Percentiles rank a stretch among this genome's conserved stretches.
Conservation (phyloP, 2,113 vertebrate species). For the Pithys albifrons region DNA sequence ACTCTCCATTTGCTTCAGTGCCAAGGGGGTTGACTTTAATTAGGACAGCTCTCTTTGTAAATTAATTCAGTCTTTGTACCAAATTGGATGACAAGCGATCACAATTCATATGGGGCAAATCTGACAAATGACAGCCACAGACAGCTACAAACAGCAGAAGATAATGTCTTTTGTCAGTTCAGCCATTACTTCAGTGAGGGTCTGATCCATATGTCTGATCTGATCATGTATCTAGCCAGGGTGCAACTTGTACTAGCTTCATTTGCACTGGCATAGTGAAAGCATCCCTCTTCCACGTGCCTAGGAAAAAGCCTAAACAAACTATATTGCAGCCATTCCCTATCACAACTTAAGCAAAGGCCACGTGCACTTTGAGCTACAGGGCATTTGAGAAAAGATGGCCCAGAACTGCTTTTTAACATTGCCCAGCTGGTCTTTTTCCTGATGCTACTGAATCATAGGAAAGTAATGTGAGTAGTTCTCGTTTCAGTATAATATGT, state of each 20-base stretch:
- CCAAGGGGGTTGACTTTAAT: not conserved
- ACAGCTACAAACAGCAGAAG: not conserved
- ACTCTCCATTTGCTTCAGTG: not conserved
- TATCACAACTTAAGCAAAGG: not conserved
- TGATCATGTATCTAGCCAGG: not conserved
- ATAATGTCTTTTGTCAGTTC: not conserved
- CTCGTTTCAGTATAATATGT: not conserved
- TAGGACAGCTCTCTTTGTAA: not conserved
- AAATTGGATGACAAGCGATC: not conserved
- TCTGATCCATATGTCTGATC: not conserved
- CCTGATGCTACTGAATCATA: not conserved
- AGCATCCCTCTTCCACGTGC: not conserved
- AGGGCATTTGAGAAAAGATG: not conserved
- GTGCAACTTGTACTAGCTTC: not conserved
- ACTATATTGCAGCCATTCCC: not conserved
- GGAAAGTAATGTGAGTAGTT: not conserved
- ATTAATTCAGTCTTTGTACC: not conserved
- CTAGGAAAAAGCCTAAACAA: not conserved
- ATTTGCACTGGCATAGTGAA: not conserved
- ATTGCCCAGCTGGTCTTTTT: not conserved
- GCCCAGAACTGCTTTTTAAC: not conserved
- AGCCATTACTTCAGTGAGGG: not conserved
- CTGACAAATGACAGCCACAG: not conserved
- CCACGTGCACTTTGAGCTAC: rapidly evolving
- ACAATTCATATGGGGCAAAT: not conserved